Conservation (phyloP, 2,113 vertebrate species). For the Calypte anna region DNA sequence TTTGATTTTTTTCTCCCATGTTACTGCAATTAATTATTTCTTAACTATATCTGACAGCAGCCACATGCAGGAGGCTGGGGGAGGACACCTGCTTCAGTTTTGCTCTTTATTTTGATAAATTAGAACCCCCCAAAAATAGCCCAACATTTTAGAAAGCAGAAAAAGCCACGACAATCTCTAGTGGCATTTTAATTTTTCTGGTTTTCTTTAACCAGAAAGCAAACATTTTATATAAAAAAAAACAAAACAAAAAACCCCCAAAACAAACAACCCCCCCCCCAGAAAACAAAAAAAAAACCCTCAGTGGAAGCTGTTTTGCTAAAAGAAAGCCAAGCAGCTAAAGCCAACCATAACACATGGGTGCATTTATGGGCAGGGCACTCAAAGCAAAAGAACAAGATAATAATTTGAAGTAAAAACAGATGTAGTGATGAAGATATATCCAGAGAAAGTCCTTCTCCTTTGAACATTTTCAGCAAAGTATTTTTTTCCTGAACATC, state of each 20-base stretch:
- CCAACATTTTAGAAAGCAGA: not conserved
- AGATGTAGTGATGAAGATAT: not conserved
- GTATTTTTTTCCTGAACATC: not conserved
- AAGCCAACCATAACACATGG: not conserved
- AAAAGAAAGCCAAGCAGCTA: not conserved
- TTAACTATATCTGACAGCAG: not conserved
- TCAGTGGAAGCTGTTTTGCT: not conserved
- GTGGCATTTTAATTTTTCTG: not conserved
- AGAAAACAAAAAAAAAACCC: no score
- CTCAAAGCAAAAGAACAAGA: not conserved
- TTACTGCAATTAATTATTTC: not conserved
- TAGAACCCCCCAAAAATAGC: not conserved
- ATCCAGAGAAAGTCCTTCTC: not conserved
- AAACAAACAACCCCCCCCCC: no score
- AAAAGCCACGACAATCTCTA: not conserved
- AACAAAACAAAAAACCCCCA: no score
- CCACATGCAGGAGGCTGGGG: not conserved
- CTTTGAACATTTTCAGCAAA: not conserved
- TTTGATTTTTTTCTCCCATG: fast-evolving
- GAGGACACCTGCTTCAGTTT: not conserved
- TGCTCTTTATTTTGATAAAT: not conserved
- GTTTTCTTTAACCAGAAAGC: not conserved
- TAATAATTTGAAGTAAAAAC: not conserved
- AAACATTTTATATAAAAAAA: not conserved
- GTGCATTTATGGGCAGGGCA: not conserved